Evolutionary conservation across 1,140 invertebrate genomes (phyloP), one percentile per base, ranked within the genome.

Genomic region (Bombus soroeensis): DNA sequence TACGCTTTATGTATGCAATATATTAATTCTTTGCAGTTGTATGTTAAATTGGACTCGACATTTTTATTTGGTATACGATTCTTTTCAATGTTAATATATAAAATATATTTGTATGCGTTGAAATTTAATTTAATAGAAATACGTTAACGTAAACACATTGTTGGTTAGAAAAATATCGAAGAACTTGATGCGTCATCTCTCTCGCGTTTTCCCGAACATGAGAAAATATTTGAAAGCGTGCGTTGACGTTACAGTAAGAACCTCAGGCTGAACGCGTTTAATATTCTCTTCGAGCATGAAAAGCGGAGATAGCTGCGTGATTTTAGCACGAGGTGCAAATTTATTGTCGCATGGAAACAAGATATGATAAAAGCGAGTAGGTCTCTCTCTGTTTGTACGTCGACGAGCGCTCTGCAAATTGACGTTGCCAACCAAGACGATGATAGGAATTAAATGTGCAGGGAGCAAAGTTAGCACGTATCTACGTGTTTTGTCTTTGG

Each of bases 301-400:
- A 68, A 34, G 34, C 66, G 32, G 39, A 81, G 83, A 84, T 80
- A 81, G 79, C 41, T 41, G 41, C 41, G 62, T 81, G 84, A 81
- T 81, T 85, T 81, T 81, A 81, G 71, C 84, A 74, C 78, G 84
- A 81, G 84, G 78, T 81, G 79, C 84, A 81, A 85, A 85, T 85
- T 85, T 85, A 85, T 85, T 85, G 79, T 85, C 79, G 84, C 84
- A 59, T 81, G 79, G 84, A 66, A 81, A 85, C 78, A 59, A 85
- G 84, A 85, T 85, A 85, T 85, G 84, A 85, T 81, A 85, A 85
- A 85, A 79, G 41, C 66, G 70, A 81, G 78, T 47, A 81, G 62
- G 37, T 41, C 43, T 81, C 59, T 68, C 70, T 53, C 62, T 85
- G 79, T 85, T 85, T 85, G 84, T 79, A 43, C 85, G 80, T 77